Evolutionary conservation across 2,113 vertebrate species (phyloP).

Genomic region (Microcebus lehilahytsara): DNA sequence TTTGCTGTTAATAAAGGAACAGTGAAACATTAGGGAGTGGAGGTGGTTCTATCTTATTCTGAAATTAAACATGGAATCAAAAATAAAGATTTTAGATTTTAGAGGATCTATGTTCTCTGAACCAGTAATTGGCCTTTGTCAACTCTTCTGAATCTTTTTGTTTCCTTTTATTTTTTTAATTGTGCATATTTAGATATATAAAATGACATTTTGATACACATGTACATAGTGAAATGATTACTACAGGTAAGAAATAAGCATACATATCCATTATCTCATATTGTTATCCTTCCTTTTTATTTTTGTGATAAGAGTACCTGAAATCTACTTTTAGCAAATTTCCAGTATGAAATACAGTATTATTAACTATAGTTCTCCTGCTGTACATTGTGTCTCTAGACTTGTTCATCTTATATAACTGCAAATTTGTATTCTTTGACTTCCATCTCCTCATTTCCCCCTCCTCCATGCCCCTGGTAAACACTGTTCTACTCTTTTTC

Average conservation of each 20-base stretch:
- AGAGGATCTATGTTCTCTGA: neutral
- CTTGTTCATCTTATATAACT: rapidly evolving
- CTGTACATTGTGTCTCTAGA: neutral
- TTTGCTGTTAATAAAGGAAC: constrained; percentile 45
- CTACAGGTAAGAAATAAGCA: neutral
- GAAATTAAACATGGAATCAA: neutral
- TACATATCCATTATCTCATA: neutral
- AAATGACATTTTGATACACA: neutral
- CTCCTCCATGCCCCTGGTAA: neutral
- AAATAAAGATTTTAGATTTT: neutral
- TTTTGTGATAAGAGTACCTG: neutral
- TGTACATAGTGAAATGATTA: neutral
- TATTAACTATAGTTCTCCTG: no score
- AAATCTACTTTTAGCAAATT: neutral
- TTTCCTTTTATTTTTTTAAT: no score
- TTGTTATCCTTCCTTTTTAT: neutral
- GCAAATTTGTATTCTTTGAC: neutral
- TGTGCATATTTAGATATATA: neutral
- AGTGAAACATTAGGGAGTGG: neutral
- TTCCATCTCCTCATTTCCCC: neutral
- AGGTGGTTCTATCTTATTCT: neutral
- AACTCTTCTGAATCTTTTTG: neutral
- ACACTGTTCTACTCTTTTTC: neutral
- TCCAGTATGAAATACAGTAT: neutral
- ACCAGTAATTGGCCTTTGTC: neutral